Base-by-base conservation (phyloP, 2,113 vertebrate species). In the Platysteira castanea region DNA sequence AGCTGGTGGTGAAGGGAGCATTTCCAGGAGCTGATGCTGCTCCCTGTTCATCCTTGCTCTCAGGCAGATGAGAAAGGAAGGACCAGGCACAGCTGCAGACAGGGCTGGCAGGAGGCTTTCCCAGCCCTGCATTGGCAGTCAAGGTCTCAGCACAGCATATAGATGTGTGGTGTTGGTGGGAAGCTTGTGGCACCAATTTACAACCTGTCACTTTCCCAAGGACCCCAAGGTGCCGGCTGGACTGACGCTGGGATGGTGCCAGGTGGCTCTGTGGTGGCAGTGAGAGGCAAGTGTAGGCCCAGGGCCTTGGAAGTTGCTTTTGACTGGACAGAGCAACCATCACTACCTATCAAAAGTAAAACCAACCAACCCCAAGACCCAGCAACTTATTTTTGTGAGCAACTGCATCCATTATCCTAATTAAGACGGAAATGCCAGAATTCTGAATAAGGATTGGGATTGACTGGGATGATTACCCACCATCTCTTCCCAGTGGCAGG, bases 81-180 rank as follows among this genome's bases (percentile, higher is more conserved):
- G 21, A 30, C 16, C 24, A 35, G 60, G 9, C 0, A 2, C 8
- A 50, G 50, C 39, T 50, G 59, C 35, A 60, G 39, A 13, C 10
- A 21, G 23, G 23, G 20, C 28, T 31, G 69, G 35, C 2, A 30
- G 90, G 44, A 37, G 0, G 3, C 12, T 74, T 69, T 70, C 74
- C 37, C 50, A 69, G 69, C 23, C 37, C 30, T 33, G 18, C 0
- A 0, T 12, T 53, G 37, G 3, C 64, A 23, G 17, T 4, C 1
- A 5, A 26, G 20, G 13, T 50, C 75, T 78, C 63, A 39, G 18
- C 2, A 21, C 10, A 30, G 7, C 1, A 1, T 9, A 11, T 6
- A 46, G 63, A 67, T 22, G 15, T 42, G 27, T 9, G 42, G 46
- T 23, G 22, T 2, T 59, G 26, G 13, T 49, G 73, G 17, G 30